Base-by-base conservation (phyloP, 1,140 invertebrate genomes). In the Sminthurinus signatus region DNA sequence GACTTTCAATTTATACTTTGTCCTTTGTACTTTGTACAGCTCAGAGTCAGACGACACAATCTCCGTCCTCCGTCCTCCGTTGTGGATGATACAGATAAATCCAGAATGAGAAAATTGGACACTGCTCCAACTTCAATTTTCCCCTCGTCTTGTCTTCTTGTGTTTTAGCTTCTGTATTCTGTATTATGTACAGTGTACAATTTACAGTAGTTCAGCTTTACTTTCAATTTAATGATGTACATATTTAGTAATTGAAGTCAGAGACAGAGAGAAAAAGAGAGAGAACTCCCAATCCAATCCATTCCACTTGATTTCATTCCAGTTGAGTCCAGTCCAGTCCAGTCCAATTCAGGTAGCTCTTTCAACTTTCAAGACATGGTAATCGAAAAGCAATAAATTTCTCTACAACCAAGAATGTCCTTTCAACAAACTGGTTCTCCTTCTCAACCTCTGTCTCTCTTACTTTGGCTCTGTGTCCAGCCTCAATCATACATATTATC, bases 361-460 rank as follows among this genome's bases (percentile, higher is more conserved):
- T 69, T 50, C 28, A n/a, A n/a, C n/a, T n/a, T n/a, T n/a, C 44
- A 61, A 64, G 62, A 58, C 67, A 69, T 69, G 63, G 62, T 62
- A 65, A 69, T 69, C 67, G 67, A 69, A 69, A 69, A 69, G 67
- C 60, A 69, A 69, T 69, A 69, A 69, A 69, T 69, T 62, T 63
- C 58, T 50, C 67, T 25, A 56, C 12, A 52, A 56, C 32, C 25
- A 69, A 69, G 62, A 69, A 69, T 69, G 67, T 69, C 67, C 67
- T 69, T 69, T 69, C 62, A 69, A 65, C 67, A 69, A 69, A 69
- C 67, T 69, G 67, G 67, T 69, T 69, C 36, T 39, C 62, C n/a
- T n/a, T n/a, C n/a, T n/a, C n/a, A n/a, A n/a, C n/a, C 51, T 46
- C n/a, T n/a, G n/a, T n/a, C n/a, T n/a, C n/a, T n/a, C n/a, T n/a